A percentile compares a stretch with the other conserved stretches of the same genome.
These are phyloP conservation scores for Andrena camellia DNA, from an alignment of 2,888 invertebrate genomes.

Conservation along the genomic window DNA sequence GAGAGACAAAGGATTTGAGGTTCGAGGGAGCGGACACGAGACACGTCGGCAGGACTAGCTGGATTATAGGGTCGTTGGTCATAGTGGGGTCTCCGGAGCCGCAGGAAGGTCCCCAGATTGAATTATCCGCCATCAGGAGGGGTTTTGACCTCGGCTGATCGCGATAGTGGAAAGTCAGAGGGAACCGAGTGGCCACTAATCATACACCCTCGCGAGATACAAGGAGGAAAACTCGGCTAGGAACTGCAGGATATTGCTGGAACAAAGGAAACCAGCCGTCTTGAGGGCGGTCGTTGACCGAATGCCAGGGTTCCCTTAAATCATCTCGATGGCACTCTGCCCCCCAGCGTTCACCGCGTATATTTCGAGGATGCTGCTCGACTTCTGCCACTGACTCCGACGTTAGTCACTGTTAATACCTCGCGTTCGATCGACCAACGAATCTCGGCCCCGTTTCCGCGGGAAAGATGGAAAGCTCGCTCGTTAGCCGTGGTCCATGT, in stretches of 20 bases:
- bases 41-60: conserved; percentile 56
- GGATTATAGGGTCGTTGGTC: conserved; percentile 71
- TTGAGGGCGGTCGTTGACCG: conserved; percentile 50
- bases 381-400: neutral
- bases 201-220: conserved; percentile 63
- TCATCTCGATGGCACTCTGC: conserved; percentile 67
- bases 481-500: conserved; percentile 26
- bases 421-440: conserved; percentile 15
- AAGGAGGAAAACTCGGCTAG: conserved; percentile 55
- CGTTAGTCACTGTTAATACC: conserved; percentile 13
- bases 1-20: conserved; percentile 63
- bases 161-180: conserved; percentile 68
- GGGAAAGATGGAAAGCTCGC: neutral
- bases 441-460: conserved; percentile 17
- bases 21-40: conserved; percentile 47
- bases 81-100: conserved; percentile 58
- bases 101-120: conserved; percentile 76
- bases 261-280: conserved; percentile 70
- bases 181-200: conserved; percentile 72
- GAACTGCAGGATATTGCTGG: conserved; percentile 68
- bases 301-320: conserved; percentile 71
- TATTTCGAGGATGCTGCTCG: conserved; percentile 40
- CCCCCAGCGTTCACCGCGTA: conserved; percentile 5
- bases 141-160: conserved; percentile 72
- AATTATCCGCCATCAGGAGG: conserved; percentile 77